These are phyloP conservation scores for Rhinichthys klamathensis DNA, from an alignment of 2,113 vertebrate species.

Conservation along the genomic window DNA sequence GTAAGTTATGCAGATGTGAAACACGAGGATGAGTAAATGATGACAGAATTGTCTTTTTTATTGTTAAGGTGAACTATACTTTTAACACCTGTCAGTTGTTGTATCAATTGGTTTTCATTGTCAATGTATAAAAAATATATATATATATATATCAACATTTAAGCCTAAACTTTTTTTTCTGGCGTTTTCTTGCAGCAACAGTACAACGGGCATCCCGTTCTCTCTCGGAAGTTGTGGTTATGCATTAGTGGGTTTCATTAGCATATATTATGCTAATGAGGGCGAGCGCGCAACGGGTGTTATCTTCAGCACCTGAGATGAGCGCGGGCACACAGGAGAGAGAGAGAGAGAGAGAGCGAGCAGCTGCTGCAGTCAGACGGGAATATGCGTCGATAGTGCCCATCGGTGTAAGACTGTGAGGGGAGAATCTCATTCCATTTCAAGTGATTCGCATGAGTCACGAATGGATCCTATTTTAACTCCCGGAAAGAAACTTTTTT, in stretches of 20 bases:
- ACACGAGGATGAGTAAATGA: background rate
- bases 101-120: background rate
- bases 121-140: background rate
- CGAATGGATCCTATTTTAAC: conserved; percentile 76
- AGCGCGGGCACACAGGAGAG: conserved; percentile 42
- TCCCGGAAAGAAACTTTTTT: conserved; percentile 63
- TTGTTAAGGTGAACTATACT: background rate
- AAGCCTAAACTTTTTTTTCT: background rate
- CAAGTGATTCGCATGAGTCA: conserved; percentile 63
- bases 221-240: background rate
- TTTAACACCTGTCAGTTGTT: background rate
- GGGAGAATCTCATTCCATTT: conserved; percentile 57
- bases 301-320: conserved; percentile 59
- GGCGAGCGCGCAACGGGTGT: conserved; percentile 57
- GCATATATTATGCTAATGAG: conserved; percentile 79
- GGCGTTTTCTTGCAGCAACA: background rate
- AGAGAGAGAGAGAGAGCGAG: conserved; percentile 54
- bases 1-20: background rate
- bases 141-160: background rate
- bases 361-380: conserved; percentile 60
- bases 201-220: background rate
- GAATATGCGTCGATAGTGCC: conserved; percentile 61
- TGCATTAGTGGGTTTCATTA: conserved; percentile 31
- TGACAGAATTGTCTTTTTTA: too few relatives aligned
- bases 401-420: conserved; percentile 42